Evolutionary conservation across 2,797 vertebrate species (phyloP), one percentile per base, ranked within the genome.

Genomic region (Acipenser ruthenus): DNA sequence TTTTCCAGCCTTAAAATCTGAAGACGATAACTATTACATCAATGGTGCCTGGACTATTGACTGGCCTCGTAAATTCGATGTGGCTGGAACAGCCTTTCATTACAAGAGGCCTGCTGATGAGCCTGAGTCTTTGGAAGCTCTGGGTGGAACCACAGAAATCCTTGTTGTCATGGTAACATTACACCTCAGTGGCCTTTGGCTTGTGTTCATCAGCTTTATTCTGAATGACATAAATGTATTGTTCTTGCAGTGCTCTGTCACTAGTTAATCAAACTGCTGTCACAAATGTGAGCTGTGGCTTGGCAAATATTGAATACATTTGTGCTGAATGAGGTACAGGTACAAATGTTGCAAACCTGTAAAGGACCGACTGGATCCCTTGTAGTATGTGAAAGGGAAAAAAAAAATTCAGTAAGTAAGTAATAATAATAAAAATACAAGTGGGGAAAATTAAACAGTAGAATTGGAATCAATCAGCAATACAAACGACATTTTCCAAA

Each of bases 11-110:
- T 79, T 99, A 81, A 99, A 98, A 85, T 95, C 95, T 11, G 94
- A 99, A 80, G 89, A 79, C 5, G 94, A 97, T 73, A 93, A 98
- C 81, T 98, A 97, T 82, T 98, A 96, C 83, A 96, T 99, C 84
- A 99, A 98, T 67, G 96, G 96, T 69, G 96, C 96, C 23, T 99
- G 96, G 96, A 99, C 96, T 81, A 99, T 99, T 73, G 96, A 99
- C 84, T 99, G 96, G 96, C 96, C 96, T 70, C 86, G 96, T 77
- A 98, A 97, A 84, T 99, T 99, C 77, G 94, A 98, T 85, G 92
- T 98, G 37, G 93, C 93, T 56, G 95, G 94, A 61, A 97, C 96
- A 58, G 90, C 95, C 64, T 98, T 99, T 83, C 90, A 96, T 85
- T 99, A 99, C 83, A 94, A 90, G 88, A 94, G 96, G 66, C 94